Evolutionary conservation across 2,888 invertebrate species (phyloP).

Genomic region (Sialis fuliginosa): DNA sequence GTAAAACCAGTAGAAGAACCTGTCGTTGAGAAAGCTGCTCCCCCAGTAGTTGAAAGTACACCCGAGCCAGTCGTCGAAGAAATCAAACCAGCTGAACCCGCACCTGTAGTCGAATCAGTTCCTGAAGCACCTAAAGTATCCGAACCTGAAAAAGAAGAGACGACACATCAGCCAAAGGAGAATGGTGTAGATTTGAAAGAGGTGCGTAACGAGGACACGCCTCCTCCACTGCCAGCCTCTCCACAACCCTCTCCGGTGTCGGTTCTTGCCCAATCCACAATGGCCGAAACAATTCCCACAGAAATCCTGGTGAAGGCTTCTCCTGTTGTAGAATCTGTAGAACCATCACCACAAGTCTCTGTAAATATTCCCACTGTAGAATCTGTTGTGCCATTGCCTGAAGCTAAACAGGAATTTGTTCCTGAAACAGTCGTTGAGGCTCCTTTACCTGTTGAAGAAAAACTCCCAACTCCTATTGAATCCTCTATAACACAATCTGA

Average conservation of each 20-base stretch:
- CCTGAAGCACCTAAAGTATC: conserved; percentile 14
- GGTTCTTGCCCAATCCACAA: conserved; percentile 52
- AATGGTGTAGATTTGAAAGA: conserved; percentile 20
- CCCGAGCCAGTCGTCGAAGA: conserved; percentile 11
- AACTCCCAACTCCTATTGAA: no score
- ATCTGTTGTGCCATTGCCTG: no score
- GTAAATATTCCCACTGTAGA: no score
- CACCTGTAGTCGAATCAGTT: conserved; percentile 1
- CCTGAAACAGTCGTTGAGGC: no score
- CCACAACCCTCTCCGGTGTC: conserved; percentile 60
- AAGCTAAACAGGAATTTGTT: no score
- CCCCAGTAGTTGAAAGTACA: conserved; percentile 9
- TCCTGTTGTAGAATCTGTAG: no score
- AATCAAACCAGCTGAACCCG: conserved; percentile 8
- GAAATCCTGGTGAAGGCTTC: conserved; percentile 1
- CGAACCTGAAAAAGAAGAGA: conserved; percentile 11
- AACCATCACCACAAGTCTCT: no score
- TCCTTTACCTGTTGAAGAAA: no score
- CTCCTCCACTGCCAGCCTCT: conserved; percentile 55
- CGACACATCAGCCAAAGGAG: conserved; percentile 3
- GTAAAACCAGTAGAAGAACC: conserved; percentile 6
- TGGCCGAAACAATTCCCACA: conserved; percentile 31
- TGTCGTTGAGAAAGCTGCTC: conserved; percentile 7
- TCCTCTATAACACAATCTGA: no score
- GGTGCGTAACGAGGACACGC: conserved; percentile 45